Conservation (phyloP, 2,888 invertebrate genomes). For the Clostera curtula region DNA sequence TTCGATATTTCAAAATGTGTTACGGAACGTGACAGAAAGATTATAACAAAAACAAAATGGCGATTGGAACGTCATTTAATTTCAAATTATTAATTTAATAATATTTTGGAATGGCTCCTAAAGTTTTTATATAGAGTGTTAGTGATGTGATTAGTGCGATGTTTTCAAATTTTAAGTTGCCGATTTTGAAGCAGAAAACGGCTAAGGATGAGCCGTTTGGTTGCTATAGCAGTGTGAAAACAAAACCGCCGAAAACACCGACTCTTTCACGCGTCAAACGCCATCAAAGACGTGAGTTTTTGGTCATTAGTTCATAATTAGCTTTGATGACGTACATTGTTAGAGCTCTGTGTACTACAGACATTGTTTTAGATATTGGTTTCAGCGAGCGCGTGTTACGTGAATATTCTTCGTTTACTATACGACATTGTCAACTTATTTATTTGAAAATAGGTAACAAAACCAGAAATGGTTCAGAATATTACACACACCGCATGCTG, state of each 20-base stretch:
- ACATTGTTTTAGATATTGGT: too few relatives aligned
- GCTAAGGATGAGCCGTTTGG: conserved; percentile 67
- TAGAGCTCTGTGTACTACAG: too few relatives aligned
- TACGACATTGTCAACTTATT: too few relatives aligned
- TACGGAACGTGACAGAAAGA: neutral
- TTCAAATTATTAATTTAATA: conserved; percentile 3
- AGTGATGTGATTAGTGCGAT: conserved; percentile 42
- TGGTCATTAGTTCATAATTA: too few relatives aligned
- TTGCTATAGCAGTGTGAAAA: conserved; percentile 63
- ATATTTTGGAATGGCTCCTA: too few relatives aligned
- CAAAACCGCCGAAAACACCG: conserved; percentile 75
- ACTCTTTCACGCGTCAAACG: conserved; percentile 64
- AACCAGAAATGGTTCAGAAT: too few relatives aligned
- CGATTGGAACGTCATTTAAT: neutral
- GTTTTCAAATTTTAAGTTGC: conserved; percentile 75
- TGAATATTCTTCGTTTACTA: too few relatives aligned
- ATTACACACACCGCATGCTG: too few relatives aligned
- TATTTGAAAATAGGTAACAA: too few relatives aligned
- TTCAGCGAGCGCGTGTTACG: too few relatives aligned
- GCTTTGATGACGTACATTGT: too few relatives aligned
- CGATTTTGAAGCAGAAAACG: conserved; percentile 58
- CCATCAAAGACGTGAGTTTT: conserved; percentile 70
- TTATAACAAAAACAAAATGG: conserved; percentile 2
- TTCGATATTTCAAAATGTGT: neutral
- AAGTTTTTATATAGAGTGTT: conserved; percentile 13